Conservation (phyloP, 2,797 vertebrate species). For the Tympanoctomys barrerae region DNA sequence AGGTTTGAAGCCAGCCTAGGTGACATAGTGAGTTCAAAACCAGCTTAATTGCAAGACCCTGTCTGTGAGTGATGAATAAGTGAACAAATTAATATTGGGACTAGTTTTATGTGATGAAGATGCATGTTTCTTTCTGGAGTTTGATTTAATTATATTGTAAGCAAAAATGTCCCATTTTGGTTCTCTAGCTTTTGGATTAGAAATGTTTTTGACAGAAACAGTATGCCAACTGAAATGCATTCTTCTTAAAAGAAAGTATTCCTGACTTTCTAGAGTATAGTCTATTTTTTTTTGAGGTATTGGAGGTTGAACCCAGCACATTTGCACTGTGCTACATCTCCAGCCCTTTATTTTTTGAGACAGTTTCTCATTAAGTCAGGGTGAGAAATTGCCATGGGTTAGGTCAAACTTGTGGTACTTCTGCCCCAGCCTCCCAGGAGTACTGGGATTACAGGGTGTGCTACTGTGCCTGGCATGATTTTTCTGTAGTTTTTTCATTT, state of each 20-base stretch:
- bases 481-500: neutral
- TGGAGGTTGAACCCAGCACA: neutral
- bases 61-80: neutral
- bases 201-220: conserved; percentile 20
- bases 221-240: conserved; percentile 13
- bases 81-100: neutral
- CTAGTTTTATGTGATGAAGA: conserved; percentile 57
- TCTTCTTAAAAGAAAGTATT: conserved; percentile 43
- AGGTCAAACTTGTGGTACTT: neutral
- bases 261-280: conserved; percentile 30
- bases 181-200: conserved; percentile 51
- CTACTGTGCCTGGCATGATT: neutral
- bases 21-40: neutral
- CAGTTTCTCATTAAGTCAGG: neutral
- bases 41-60: neutral
- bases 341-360: neutral
- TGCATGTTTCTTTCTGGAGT: conserved; percentile 55
- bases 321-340: neutral
- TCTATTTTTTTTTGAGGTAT: neutral
- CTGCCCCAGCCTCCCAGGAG: neutral
- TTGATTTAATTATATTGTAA: conserved; percentile 58
- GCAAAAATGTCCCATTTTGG: conserved; percentile 7
- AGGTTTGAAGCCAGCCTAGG: neutral
- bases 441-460: neutral
- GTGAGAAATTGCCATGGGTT: neutral